Evolutionary conservation across 2,888 invertebrate genomes (phyloP), one percentile per base, ranked within the genome.

Genomic region (Barypeithes pellucidus): DNA sequence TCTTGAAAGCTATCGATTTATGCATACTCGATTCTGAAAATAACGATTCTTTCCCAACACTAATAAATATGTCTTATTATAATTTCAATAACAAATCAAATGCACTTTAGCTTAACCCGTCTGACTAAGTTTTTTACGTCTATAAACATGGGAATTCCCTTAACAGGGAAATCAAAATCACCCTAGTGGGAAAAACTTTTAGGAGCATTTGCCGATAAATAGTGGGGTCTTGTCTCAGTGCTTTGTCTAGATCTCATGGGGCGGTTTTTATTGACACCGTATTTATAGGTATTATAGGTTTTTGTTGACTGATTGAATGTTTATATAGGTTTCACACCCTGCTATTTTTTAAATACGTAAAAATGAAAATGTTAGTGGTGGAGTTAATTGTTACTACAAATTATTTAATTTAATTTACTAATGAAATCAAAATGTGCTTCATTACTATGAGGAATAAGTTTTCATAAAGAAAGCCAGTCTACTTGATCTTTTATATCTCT

Each of bases 281-380:
- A 86, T 86, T 85, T 86, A 85, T 85, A 85, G 85, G 84, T 85
- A 85, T 85, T 86, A 85, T 84, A 78, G 77, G 77, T 70, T 71
- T 79, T 79, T 77, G 77, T 75, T 73, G 76, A 72, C 73, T 80
- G 77, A 79, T 79, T 79, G 79, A 79, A 79, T 78, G 77, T 79
- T 79, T 79, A 78, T 79, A 78, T 79, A 41, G 14, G 33, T 8
- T 59, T 29, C 47, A 41, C 14, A n/a, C 41, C 14, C 33, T 7
- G 20, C 11, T 39, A 2, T 29, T 52, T 14, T 52, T 1, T 0
- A n/a, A 39, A n/a, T 12, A 9, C 2, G 36, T 12, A 2, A 11
- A n/a, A 39, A n/a, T 39, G 11, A 39, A 39, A 41, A 41, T 41
- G 29, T 2, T 29, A 7, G 9, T 29, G 9, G 29, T 29, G 24